Conservation (phyloP, 1,140 invertebrate genomes). For the Drusus annulatus region DNA sequence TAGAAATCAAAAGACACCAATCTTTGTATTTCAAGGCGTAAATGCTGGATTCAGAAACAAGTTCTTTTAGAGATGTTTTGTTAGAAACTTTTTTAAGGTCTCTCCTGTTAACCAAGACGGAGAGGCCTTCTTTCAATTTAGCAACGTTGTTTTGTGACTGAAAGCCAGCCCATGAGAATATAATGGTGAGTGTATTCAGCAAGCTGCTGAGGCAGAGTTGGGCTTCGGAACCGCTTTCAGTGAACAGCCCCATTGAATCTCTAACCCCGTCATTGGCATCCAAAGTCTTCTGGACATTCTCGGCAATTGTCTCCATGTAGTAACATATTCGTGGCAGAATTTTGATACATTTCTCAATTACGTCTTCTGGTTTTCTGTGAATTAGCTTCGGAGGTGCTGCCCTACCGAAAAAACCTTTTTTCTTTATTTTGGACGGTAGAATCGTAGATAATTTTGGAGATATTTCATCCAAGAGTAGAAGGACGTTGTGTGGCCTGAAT, state of each 20-base stretch:
- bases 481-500: constrained; percentile 40
- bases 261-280: constrained; percentile 52
- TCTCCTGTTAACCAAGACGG: constrained; percentile 39
- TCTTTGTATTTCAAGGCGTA: constrained; percentile 65
- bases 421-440: constrained; percentile 42
- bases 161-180: constrained; percentile 55
- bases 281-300: constrained; percentile 43
- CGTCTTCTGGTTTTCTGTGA: constrained; percentile 28
- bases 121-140: constrained; percentile 44
- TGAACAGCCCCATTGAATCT: constrained; percentile 50
- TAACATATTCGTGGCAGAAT: constrained; percentile 52
- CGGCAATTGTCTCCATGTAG: constrained; percentile 50
- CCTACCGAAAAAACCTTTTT: constrained; percentile 47
- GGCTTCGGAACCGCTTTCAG: constrained; percentile 46
- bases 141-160: constrained; percentile 12
- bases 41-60: constrained; percentile 41
- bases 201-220: constrained; percentile 46
- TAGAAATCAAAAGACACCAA: constrained; percentile 68
- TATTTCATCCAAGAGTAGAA: constrained; percentile 51
- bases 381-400: background rate
- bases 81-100: constrained; percentile 36
- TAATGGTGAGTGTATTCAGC: constrained; percentile 47
- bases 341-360: constrained; percentile 38
- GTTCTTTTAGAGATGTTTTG: constrained; percentile 48
- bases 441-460: constrained; percentile 48